phyloP scores from a whole-genome alignment of 2,888 invertebrate species.

The Nudaria mundana region DNA sequence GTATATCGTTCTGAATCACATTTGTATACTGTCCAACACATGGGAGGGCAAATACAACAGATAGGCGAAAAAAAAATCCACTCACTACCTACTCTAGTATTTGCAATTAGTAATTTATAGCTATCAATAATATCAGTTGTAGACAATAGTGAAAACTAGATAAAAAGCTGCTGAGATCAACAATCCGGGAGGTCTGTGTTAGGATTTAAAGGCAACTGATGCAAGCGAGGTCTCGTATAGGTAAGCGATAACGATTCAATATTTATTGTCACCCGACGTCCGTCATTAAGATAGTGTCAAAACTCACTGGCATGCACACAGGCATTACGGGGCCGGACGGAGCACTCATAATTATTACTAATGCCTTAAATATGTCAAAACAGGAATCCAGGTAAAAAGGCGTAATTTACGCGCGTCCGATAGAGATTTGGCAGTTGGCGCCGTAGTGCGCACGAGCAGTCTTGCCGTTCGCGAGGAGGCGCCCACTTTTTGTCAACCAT shows the following conservation, averaged over 20 bases:
- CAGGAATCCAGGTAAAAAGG: slow-evolving; percentile 82
- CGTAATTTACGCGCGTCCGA: slow-evolving; percentile 80
- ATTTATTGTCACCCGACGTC: slow-evolving; percentile 78
- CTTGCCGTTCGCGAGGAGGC: slow-evolving; percentile 67
- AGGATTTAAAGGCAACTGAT: slow-evolving; percentile 62
- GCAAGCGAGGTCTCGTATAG: slow-evolving; percentile 65
- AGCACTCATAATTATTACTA: slow-evolving; percentile 82
- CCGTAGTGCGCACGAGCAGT: slow-evolving; percentile 54
- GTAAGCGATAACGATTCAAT: slow-evolving; percentile 75
- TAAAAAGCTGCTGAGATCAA: slow-evolving; percentile 15
- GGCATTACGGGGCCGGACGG: slow-evolving; percentile 59
- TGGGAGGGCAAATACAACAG: slow-evolving; percentile 72
- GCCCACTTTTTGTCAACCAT: slow-evolving; percentile 79
- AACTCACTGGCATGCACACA: slow-evolving; percentile 69
- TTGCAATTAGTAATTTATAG: slow-evolving; percentile 62
- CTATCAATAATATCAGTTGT: slow-evolving; percentile 34
- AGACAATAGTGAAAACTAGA: slow-evolving; percentile 13
- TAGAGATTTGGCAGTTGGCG: slow-evolving; percentile 81
- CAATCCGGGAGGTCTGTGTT: slow-evolving; percentile 73
- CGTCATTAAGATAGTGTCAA: slow-evolving; percentile 81
- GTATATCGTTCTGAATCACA: slow-evolving; percentile 63
- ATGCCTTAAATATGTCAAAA: slow-evolving; percentile 82
- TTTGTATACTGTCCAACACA: slow-evolving; percentile 59
- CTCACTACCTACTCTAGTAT: slow-evolving; percentile 59
- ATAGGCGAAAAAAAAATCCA: slow-evolving; percentile 69